Conservation (phyloP, 2,888 invertebrate species). For the Eubasilissa splendida region DNA sequence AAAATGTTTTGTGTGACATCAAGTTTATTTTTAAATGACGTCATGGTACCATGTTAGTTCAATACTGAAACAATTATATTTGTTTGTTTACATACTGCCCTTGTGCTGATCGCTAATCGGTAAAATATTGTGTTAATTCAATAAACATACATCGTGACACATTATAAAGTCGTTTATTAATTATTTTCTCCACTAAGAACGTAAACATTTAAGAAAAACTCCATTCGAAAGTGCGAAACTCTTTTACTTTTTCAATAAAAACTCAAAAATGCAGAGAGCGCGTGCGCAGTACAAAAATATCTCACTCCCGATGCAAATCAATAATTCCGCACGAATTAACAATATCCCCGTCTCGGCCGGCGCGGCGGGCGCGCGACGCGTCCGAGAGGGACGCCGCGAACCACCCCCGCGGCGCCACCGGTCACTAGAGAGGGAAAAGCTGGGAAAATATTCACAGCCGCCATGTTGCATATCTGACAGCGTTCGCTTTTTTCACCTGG, state of each 20-base stretch:
- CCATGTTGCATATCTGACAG: slow-evolving; percentile 42
- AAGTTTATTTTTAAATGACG: no score
- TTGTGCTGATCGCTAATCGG: no score
- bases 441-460: slow-evolving; percentile 12
- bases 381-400: slow-evolving; percentile 20
- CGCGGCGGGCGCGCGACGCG: not conserved
- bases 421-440: slow-evolving; percentile 26
- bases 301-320: slow-evolving; percentile 16
- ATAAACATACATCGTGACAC: no score
- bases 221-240: no score
- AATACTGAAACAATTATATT: no score
- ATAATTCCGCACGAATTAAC: slow-evolving; percentile 40
- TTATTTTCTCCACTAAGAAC: no score
- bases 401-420: slow-evolving; percentile 16
- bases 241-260: slow-evolving; percentile 18
- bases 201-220: no score
- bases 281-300: slow-evolving; percentile 22
- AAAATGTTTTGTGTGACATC: no score
- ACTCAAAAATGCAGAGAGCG: slow-evolving; percentile 43
- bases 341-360: slow-evolving; percentile 5
- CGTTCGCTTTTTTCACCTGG: not conserved
- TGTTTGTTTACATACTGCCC: no score
- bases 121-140: no score
- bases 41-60: no score
- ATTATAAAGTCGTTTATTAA: no score